phyloP scores from a whole-genome alignment of 2,888 invertebrate species.

The Cataglyphis altisquamis region DNA sequence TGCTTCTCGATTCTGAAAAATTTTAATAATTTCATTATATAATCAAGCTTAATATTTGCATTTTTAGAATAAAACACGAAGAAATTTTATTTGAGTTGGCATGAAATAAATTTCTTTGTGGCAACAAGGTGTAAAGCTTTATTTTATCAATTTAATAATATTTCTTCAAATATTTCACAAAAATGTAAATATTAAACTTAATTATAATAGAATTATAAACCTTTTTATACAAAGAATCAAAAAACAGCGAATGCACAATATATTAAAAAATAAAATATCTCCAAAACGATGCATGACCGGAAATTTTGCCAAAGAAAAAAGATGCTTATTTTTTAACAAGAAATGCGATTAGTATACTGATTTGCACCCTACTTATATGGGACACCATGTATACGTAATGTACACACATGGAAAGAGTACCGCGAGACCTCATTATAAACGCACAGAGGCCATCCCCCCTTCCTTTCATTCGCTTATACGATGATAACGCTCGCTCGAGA shows the following conservation, averaged over 20 bases:
- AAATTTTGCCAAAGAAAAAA: neutral
- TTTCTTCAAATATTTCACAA: neutral
- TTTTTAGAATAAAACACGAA: neutral
- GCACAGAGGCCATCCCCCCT: constrained; percentile 29
- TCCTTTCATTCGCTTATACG: constrained; percentile 40
- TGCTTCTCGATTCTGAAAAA: neutral
- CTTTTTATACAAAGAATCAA: neutral
- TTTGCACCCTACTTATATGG: neutral
- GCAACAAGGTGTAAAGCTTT: no score
- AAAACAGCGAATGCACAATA: neutral
- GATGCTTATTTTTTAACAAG: neutral
- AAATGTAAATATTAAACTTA: neutral
- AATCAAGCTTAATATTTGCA: neutral
- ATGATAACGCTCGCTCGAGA: constrained; percentile 34
- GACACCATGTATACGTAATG: neutral
- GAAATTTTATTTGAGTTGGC: neutral
- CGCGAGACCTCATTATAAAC: constrained; percentile 34
- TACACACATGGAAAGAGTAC: constrained; percentile 43
- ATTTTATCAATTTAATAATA: no score
- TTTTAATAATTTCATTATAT: neutral
- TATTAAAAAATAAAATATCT: neutral
- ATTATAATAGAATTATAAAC: no score
- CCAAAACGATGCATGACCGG: neutral
- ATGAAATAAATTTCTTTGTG: no score
- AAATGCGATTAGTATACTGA: neutral